These are phyloP conservation scores for Plecturocebus donacophilus DNA, from an alignment of 2,113 vertebrate species.

Conservation along the genomic window DNA sequence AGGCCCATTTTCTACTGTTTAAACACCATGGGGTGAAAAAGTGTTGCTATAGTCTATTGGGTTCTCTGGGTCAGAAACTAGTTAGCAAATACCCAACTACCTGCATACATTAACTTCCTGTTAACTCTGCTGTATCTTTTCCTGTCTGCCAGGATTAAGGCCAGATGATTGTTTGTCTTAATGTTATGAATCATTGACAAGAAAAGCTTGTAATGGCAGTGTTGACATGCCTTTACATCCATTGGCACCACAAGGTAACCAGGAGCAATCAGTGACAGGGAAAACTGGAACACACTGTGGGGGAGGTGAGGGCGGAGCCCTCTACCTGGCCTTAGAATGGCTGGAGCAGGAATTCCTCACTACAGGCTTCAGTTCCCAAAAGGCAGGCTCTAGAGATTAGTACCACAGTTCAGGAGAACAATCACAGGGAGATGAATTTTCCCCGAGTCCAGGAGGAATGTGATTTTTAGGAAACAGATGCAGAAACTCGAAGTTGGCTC, in stretches of 20 bases:
- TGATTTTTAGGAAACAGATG: neutral
- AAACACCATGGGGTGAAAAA: neutral
- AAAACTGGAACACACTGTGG: accelerated
- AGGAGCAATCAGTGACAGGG: neutral
- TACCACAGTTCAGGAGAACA: neutral
- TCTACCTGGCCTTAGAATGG: neutral
- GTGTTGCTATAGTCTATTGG: neutral
- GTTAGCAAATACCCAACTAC: neutral
- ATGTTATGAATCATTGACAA: neutral
- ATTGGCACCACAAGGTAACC: neutral
- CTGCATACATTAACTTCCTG: neutral
- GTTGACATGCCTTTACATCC: neutral
- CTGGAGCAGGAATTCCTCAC: neutral
- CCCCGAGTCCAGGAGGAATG: neutral
- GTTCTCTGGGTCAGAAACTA: neutral
- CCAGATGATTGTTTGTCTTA: neutral
- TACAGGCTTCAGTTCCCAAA: too few relatives aligned
- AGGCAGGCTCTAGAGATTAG: neutral
- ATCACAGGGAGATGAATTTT: neutral
- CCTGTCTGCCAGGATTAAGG: neutral
- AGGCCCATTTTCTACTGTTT: neutral
- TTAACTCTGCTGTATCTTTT: neutral
- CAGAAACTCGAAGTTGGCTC: neutral
- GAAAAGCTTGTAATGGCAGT: neutral
- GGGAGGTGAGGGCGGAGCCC: too few relatives aligned